Base-by-base conservation (phyloP, 2,888 invertebrate genomes). In the Tetranychus piercei region DNA sequence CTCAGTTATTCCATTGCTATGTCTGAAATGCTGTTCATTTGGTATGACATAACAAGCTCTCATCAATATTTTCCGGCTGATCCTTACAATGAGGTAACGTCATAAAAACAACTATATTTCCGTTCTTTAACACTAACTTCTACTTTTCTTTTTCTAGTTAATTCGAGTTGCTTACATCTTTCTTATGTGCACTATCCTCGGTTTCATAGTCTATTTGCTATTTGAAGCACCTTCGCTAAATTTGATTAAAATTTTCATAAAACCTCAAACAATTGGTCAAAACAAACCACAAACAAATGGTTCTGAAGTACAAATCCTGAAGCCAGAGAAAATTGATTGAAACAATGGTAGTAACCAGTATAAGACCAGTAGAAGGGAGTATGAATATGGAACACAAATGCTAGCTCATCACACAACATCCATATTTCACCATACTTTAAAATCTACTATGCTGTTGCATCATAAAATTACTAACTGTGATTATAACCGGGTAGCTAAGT, bases 11-110 rank as follows among this genome's bases (percentile, higher is more conserved):
- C 69, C 22, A 69, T 69, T 23, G 20, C 69, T 9, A 69, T 69
- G 69, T 69, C 69, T 22, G 69, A 69, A 22, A 69, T 69, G 69
- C 2, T 69, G 11, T 69, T 69, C 34, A 69, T 69, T 22, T 69
- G 69, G 69, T 69, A 69, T 23, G 69, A 69, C 20, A 20, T 69
- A 18, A 69, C 69, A 18, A 69, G 23, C 20, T 69, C 69, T 22
- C 69, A 69, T 69, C 69, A 69, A 23, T 69, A 69, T 69, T 69
- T 69, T 69, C 69, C 69, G 20, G 34, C 34, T 20, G 69, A 69
- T 69, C 22, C 9, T 22, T 69, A 69, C 34, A 69, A 69, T 69
- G 34, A 23, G 69, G 69, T 69, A 69, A 22, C 11, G 1, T 15
- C 55, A 55, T 23, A 22, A 20, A 22, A 69, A 9, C 8, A 23